phyloP scores from a whole-genome alignment of 1,140 invertebrate genomes.

The Drosophila rufa region DNA sequence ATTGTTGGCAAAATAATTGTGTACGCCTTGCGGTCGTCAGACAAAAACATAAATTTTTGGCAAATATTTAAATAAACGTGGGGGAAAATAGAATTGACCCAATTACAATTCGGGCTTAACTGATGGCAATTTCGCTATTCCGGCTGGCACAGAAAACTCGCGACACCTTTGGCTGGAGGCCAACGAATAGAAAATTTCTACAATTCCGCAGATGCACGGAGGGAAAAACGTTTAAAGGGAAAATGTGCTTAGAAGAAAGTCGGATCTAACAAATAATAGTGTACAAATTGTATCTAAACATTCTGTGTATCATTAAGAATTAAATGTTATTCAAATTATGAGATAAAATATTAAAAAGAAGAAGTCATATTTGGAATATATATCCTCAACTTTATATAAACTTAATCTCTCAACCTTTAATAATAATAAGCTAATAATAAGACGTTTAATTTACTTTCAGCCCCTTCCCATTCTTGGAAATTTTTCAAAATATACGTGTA shows the following conservation, averaged over 20 bases:
- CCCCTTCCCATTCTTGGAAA: background rate
- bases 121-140: conserved; percentile 76
- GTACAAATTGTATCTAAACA: background rate
- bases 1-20: conserved; percentile 78
- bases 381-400: background rate
- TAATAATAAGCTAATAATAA: background rate
- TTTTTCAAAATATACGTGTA: conserved; percentile 11
- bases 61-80: conserved; percentile 64
- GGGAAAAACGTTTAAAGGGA: background rate
- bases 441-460: background rate
- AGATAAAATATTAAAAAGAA: background rate
- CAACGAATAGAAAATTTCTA: conserved; percentile 36
- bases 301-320: background rate
- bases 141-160: conserved; percentile 52
- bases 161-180: conserved; percentile 67
- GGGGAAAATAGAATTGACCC: conserved; percentile 68
- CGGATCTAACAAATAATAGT: background rate
- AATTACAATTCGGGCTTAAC: conserved; percentile 72
- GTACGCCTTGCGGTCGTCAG: conserved; percentile 67
- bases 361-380: no score
- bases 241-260: background rate
- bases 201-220: background rate
- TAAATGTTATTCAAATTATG: background rate
- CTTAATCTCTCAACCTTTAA: background rate
- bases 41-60: conserved; percentile 49